Evolutionary conservation across 2,113 vertebrate species (phyloP).

Genomic region (Bostrychus sinensis): DNA sequence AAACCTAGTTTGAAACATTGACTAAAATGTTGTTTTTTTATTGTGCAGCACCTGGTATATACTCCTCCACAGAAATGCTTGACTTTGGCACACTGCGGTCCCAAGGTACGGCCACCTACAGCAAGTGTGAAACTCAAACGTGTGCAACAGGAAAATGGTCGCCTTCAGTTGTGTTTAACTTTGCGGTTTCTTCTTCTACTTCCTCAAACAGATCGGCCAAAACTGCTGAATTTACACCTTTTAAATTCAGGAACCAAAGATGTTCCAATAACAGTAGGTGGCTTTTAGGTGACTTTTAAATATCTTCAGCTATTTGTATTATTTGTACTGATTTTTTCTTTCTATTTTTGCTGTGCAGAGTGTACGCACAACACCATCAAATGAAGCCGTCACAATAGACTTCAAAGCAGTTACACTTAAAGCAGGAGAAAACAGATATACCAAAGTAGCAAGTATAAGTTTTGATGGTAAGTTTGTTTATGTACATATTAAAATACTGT

Average conservation of each 20-base stretch:
- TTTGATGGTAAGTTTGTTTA: conserved; percentile 91
- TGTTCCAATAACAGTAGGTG: conserved; percentile 95
- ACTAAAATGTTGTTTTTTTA: background rate
- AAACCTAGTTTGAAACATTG: background rate
- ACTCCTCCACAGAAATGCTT: conserved; percentile 89
- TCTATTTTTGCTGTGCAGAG: conserved; percentile 79
- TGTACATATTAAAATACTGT: background rate
- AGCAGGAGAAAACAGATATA: conserved; percentile 96
- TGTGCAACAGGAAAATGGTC: background rate
- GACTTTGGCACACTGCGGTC: conserved; percentile 98
- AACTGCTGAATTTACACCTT: conserved; percentile 96
- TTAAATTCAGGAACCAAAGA: conserved; percentile 99
- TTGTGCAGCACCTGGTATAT: conserved; percentile 76
- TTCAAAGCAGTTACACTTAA: conserved; percentile 96
- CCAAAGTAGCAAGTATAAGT: conserved; percentile 97
- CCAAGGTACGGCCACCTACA: conserved; percentile 82
- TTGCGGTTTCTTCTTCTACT: background rate
- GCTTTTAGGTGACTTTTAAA: background rate
- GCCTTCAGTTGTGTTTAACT: background rate
- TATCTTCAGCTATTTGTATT: background rate
- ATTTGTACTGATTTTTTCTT: background rate
- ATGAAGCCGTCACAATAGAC: conserved; percentile 91
- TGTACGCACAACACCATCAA: conserved; percentile 93
- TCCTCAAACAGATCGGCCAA: conserved; percentile 89
- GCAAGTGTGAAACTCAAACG: conserved; percentile 9